Evolutionary conservation across 2,113 vertebrate species (phyloP).

Genomic region (Pristiophorus japonicus): DNA sequence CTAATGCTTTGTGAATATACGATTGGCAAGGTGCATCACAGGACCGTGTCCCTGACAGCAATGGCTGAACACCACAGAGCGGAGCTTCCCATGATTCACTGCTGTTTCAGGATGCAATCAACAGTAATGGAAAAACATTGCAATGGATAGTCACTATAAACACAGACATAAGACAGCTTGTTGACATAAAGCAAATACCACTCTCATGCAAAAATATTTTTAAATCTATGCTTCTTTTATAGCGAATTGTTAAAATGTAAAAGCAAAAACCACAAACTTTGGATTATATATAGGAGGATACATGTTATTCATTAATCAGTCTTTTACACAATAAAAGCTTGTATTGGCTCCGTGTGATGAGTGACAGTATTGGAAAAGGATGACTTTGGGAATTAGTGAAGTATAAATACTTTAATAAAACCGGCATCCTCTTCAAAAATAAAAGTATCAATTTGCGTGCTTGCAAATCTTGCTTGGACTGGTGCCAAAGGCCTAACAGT

Average conservation of each 20-base stretch:
- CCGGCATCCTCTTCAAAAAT: background rate
- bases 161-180: conserved; percentile 1
- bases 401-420: background rate
- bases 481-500: background rate
- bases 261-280: background rate
- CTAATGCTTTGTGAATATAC: background rate
- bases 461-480: background rate
- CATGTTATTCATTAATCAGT: background rate
- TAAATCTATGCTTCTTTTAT: background rate
- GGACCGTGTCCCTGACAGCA: background rate
- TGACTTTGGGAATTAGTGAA: background rate
- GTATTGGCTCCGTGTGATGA: background rate
- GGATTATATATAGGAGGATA: background rate
- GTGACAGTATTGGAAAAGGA: background rate
- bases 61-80: background rate
- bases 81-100: background rate
- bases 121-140: background rate
- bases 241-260: background rate
- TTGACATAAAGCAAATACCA: background rate
- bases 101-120: background rate
- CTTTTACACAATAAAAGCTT: background rate
- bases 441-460: background rate
- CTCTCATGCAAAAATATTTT: background rate
- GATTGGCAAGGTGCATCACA: background rate
- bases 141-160: background rate